phyloP scores from a whole-genome alignment of 2,113 vertebrate genomes.

The Nasalis larvatus region DNA sequence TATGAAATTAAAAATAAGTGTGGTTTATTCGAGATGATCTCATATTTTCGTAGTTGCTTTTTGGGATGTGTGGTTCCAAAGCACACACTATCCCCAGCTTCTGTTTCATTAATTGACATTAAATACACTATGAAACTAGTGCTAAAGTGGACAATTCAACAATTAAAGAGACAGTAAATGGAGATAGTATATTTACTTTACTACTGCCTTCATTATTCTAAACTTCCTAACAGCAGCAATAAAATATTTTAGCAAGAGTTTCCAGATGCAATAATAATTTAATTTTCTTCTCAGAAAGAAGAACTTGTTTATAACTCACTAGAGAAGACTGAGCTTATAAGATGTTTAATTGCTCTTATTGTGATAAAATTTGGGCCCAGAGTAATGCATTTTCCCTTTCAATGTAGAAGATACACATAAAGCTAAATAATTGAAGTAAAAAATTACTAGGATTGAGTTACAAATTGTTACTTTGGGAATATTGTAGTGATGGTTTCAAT shows the following conservation, averaged over 20 bases:
- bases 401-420: conserved; percentile 40
- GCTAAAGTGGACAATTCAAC: conserved; percentile 70
- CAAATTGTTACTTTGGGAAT: conserved; percentile 68
- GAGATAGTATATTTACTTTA: conserved; percentile 73
- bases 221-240: conserved; percentile 66
- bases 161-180: conserved; percentile 64
- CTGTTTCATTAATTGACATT: conserved; percentile 45
- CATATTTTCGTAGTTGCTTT: conserved; percentile 31
- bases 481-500: not conserved
- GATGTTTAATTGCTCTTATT: conserved; percentile 74
- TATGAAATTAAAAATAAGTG: conserved; percentile 38
- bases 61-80: not conserved
- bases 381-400: conserved; percentile 74
- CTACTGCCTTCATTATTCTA: conserved; percentile 72
- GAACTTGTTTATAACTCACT: conserved; percentile 75
- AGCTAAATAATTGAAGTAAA: conserved; percentile 68
- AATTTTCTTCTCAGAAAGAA: conserved; percentile 74
- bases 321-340: conserved; percentile 64
- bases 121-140: conserved; percentile 66
- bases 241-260: conserved; percentile 68
- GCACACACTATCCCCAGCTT: not conserved
- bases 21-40: not conserved
- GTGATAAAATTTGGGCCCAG: conserved; percentile 68
- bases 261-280: conserved; percentile 76
- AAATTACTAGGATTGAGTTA: conserved; percentile 72